Evolutionary conservation across 2,888 invertebrate species (phyloP), one percentile per base, ranked within the genome.

Genomic region (Sisyra nigra): DNA sequence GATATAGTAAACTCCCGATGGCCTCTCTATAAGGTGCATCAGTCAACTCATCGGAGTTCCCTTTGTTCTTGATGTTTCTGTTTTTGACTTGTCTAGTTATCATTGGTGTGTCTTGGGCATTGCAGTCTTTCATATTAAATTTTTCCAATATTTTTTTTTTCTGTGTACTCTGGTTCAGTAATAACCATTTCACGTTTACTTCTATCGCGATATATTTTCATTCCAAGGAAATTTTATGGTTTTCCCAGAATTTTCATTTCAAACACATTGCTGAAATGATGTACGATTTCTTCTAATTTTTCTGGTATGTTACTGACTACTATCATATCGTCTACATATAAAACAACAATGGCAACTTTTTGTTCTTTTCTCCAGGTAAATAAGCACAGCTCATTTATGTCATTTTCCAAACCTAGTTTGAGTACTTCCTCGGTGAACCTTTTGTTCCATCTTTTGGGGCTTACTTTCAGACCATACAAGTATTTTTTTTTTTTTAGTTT

Each of bases 271-370:
- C 46, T 50, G 17, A 50, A 44, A 36, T 46, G 17, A 10, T 19
- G 17, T 48, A 48, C 44, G 2, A 50, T 46, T 39, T 48, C n/a
- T 1, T 43, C n/a, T 6, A 47, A 19, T 35, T 45, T 47, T 15
- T 46, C 33, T 37, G 33, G 1, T 24, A 45, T 46, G 44, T 51
- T 50, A 29, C 46, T 47, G 0, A 47, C 48, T 10, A 49, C 31
- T 39, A 51, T 29, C 39, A 51, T 47, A 18, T 49, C 47, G 24
- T 51, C 47, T 44, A 51, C 49, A 33, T 50, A 49, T 3, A 50
- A 10, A n/a, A 48, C 15, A 3, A 49, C 29, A 4, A 51, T 40
- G 30, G 42, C 39, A n/a, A 49, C 15, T 43, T 48, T 48, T 9
- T 44, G 44, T 3, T 47, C 35, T 44, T 47, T 42, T 37, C 45